Conservation (phyloP, 2,113 vertebrate species). For the Varanus salvator region DNA sequence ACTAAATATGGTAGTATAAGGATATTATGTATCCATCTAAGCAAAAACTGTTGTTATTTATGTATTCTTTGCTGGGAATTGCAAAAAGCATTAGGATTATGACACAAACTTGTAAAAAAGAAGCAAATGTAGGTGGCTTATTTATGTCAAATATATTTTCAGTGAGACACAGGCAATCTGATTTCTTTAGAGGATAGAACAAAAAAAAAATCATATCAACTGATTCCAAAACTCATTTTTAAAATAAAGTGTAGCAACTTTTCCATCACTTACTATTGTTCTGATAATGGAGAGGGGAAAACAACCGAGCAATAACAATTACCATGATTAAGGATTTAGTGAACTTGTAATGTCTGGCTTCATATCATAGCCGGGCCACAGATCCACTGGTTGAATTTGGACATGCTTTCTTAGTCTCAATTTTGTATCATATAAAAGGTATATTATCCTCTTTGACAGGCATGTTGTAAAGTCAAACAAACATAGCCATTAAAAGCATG, state of each 20-base stretch:
- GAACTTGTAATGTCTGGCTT: background rate
- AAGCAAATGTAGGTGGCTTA: background rate
- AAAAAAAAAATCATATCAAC: background rate
- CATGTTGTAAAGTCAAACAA: background rate
- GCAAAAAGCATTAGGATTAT: background rate
- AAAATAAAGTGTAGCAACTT: background rate
- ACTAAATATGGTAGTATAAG: conserved; percentile 27
- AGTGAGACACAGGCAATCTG: background rate
- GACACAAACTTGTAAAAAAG: background rate
- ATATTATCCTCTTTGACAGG: conserved; percentile 12
- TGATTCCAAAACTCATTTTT: background rate
- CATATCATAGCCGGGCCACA: background rate
- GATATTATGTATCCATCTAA: conserved; percentile 43
- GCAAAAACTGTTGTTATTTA: conserved; percentile 35
- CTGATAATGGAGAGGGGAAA: background rate
- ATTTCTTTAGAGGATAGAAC: background rate
- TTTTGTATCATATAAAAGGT: background rate
- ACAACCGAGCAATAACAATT: background rate
- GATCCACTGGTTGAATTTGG: background rate
- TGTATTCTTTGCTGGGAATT: background rate
- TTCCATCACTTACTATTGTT: background rate
- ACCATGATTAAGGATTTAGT: background rate
- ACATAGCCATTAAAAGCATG: background rate
- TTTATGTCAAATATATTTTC: background rate
- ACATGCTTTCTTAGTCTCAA: background rate